Conservation (phyloP, 2,797 vertebrate genomes). For the Natrix natrix region DNA sequence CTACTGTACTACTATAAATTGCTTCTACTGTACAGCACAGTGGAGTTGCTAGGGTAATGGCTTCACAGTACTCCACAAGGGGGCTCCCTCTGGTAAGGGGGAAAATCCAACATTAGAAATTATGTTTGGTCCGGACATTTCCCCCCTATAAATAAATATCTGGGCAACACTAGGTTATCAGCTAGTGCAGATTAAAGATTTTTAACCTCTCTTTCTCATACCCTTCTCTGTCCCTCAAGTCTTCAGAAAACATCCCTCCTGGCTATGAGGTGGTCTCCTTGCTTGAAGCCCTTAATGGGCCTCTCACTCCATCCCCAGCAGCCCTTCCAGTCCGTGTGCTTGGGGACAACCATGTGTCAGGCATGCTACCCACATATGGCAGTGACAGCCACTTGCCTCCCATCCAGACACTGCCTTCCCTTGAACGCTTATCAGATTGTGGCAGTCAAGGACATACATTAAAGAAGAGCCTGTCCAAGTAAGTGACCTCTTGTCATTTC, state of each 20-base stretch:
- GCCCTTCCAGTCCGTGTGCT: conserved; percentile 77
- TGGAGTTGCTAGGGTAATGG: too few species aligned
- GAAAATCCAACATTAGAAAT: too few species aligned
- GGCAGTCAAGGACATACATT: conserved; percentile 84
- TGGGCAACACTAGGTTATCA: too few species aligned
- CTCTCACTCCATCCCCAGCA: conserved; percentile 81
- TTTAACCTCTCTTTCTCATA: neutral
- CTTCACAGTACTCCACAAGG: too few species aligned
- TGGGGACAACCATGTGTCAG: conserved; percentile 77
- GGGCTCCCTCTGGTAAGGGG: too few species aligned
- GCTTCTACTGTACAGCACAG: too few species aligned
- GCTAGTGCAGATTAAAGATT: neutral
- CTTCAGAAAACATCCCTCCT: conserved; percentile 91
- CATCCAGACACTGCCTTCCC: conserved; percentile 78
- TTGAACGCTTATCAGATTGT: conserved; percentile 78
- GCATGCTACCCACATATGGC: conserved; percentile 82
- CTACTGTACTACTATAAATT: too few species aligned
- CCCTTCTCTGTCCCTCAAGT: conserved; percentile 69
- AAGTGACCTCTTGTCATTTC: conserved; percentile 61
- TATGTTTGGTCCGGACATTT: too few species aligned
- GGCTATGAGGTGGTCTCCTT: conserved; percentile 96
- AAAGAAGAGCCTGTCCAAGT: conserved; percentile 91
- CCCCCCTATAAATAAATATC: too few species aligned
- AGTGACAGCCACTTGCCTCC: conserved; percentile 81
- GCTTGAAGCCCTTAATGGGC: conserved; percentile 94